Evolutionary conservation across 2,888 invertebrate species (phyloP).

Genomic region (Spilarctia lutea): DNA sequence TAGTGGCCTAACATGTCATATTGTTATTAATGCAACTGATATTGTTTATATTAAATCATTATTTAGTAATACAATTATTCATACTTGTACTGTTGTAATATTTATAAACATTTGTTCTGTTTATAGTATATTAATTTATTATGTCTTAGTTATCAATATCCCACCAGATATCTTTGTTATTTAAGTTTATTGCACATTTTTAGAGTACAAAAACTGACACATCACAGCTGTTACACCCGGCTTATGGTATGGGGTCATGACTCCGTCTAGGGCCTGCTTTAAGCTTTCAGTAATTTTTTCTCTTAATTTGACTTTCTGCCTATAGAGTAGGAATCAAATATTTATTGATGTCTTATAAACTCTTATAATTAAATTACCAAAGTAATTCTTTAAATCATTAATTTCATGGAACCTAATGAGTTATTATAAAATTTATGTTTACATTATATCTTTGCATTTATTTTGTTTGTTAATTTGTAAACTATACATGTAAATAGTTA

Average conservation of each 20-base stretch:
- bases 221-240: background rate
- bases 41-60: background rate
- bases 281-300: background rate
- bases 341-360: background rate
- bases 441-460: background rate
- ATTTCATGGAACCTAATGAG: background rate
- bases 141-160: conserved; percentile 35
- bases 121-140: background rate
- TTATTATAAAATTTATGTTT: background rate
- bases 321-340: background rate
- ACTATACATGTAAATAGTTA: background rate
- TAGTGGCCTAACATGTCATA: background rate
- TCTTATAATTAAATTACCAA: background rate
- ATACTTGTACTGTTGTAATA: background rate
- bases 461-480: background rate
- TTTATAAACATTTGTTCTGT: background rate
- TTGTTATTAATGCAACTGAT: background rate
- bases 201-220: background rate
- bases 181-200: background rate
- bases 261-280: background rate
- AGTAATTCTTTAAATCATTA: background rate
- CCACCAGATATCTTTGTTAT: conserved; percentile 40
- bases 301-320: background rate
- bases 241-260: background rate
- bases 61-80: background rate